Conservation (phyloP, 2,888 invertebrate genomes). For the Zelleria hepariella region DNA sequence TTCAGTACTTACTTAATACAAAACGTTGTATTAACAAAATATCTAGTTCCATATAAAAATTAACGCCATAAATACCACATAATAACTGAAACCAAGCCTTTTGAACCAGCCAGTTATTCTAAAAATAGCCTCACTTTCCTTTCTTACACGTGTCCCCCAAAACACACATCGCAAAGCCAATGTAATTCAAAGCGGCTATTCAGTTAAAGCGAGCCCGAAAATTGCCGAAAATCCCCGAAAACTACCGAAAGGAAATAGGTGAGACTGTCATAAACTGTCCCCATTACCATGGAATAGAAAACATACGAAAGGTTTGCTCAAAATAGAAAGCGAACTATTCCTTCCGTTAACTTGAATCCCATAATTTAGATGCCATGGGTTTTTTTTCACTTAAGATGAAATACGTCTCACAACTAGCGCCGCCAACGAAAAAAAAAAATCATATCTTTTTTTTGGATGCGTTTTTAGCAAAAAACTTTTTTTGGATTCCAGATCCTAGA, state of each 20-base stretch:
- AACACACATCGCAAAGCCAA: background rate
- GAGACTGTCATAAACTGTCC: background rate
- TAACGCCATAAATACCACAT: no score
- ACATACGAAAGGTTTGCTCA: background rate
- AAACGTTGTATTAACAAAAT: background rate
- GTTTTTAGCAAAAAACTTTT: no score
- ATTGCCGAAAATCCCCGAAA: background rate
- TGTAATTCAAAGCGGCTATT: background rate
- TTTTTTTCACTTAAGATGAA: no score
- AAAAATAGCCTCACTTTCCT: background rate
- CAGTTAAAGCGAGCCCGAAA: background rate
- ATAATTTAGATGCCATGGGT: no score
- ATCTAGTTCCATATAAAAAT: background rate
- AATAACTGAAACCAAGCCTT: no score
- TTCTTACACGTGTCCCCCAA: background rate
- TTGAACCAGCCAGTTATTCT: no score
- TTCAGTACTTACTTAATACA: background rate
- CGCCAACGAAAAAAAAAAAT: no score
- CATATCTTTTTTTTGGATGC: no score
- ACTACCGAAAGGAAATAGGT: background rate
- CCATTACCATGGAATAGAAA: background rate
- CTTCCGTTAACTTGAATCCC: no score
- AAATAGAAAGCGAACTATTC: background rate
- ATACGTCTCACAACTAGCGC: no score
- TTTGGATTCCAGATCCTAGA: no score